Base-by-base conservation (phyloP, 2,113 vertebrate species). In the Pipra filicauda region DNA sequence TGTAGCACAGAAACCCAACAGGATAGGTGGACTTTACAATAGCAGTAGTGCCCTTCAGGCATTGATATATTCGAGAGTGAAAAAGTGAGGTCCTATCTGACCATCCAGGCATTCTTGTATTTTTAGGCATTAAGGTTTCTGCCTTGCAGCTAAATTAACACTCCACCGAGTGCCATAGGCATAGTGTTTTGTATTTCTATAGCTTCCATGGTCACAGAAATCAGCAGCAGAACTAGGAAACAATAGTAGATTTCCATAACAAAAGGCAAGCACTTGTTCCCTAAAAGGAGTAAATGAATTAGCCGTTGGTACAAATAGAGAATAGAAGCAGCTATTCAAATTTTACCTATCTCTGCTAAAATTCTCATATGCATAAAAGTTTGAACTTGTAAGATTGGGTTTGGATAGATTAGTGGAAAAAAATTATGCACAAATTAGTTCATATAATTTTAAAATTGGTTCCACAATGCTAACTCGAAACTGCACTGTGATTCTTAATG, bases 161-260 rank as follows among this genome's bases (percentile, higher is more conserved):
- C 66, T 78, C 19, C 48, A 6, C 9, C 12, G 64, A 71, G 23
- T 55, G 66, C 49, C 71, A 82, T 28, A 72, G 71, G 23, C 95
- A 16, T 20, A 87, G 30, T 73, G 24, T 28, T 88, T 90, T 76
- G 54, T 94, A 41, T 93, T 94, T 96, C 85, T 90, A 9, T 65
- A 83, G 90, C 88, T 95, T 89, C 83, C 73, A 72, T 86, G 83
- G 83, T 70, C 91, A 82, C 92, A 81, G 48, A 91, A 93, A 91
- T 89, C 67, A 33, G 51, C n/a, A 77, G 73, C 70, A 91, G 62
- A 88, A 57, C n/a, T 88, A 21, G 62, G 66, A 85, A 94, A 96
- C 82, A 94, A 93, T 94, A 46, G 49, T 61, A 76, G n/a, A 96
- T 96, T 95, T 95, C 74, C 91, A 94, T 97, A 75, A 96, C 57